These are phyloP conservation scores for Amphipoea lucens DNA, from an alignment of 2,888 invertebrate genomes.

Conservation along the genomic window DNA sequence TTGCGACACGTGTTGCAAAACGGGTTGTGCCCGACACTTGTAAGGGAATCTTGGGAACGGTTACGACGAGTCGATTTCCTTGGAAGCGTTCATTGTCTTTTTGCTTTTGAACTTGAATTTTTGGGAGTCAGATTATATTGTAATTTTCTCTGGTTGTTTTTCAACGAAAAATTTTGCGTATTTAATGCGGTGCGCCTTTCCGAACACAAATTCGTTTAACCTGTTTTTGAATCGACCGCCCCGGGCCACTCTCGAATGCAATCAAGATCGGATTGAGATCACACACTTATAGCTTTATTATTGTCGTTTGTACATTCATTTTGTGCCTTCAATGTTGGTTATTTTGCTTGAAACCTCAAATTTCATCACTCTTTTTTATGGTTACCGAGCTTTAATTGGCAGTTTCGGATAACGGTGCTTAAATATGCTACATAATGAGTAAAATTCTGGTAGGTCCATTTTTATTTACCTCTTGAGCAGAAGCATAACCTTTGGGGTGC, in stretches of 20 bases:
- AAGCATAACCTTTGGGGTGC: slow-evolving; percentile 57
- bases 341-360: slow-evolving; percentile 64
- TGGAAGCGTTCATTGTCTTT: slow-evolving; percentile 76
- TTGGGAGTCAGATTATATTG: slow-evolving; percentile 75
- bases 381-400: slow-evolving; percentile 62
- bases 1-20: slow-evolving; percentile 89
- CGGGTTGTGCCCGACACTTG: slow-evolving; percentile 89
- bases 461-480: slow-evolving; percentile 59
- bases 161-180: slow-evolving; percentile 69
- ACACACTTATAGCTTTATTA: slow-evolving; percentile 73
- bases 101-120: slow-evolving; percentile 74
- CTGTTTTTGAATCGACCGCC: slow-evolving; percentile 69
- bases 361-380: slow-evolving; percentile 66
- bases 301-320: slow-evolving; percentile 63
- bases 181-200: slow-evolving; percentile 68
- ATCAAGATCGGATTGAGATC: slow-evolving; percentile 74
- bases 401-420: slow-evolving; percentile 62
- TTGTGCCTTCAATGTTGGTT: slow-evolving; percentile 62
- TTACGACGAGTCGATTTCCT: slow-evolving; percentile 79
- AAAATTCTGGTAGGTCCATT: slow-evolving; percentile 55
- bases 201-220: slow-evolving; percentile 68
- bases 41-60: slow-evolving; percentile 81
- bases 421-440: slow-evolving; percentile 60
- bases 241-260: slow-evolving; percentile 67
- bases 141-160: slow-evolving; percentile 73